A percentile compares a stretch with the other conserved stretches of the same genome.
phyloP scores from a whole-genome alignment of 2,113 vertebrate species.

The Glaucomys volans region DNA sequence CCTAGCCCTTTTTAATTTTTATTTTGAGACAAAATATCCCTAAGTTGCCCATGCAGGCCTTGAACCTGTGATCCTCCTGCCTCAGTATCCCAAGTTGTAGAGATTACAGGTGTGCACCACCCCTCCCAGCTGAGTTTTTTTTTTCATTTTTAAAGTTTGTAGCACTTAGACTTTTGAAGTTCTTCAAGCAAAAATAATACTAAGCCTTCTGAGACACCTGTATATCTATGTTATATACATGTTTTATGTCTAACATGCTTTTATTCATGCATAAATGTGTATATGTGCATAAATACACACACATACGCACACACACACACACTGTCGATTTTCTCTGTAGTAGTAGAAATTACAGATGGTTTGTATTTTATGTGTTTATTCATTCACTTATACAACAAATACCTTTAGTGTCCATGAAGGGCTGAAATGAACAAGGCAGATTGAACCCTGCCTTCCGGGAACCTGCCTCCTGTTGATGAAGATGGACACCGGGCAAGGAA shows the following conservation, averaged over 20 bases:
- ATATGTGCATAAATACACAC: background rate
- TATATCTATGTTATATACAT: background rate
- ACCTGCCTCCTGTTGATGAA: background rate
- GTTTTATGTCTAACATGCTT: background rate
- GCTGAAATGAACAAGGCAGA: background rate
- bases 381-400: background rate
- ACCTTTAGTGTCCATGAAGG: background rate
- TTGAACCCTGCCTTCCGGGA: background rate
- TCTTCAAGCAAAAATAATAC: background rate
- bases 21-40: no score
- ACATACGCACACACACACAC: background rate
- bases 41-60: no score
- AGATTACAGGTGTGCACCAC: no score
- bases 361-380: slow-evolving; percentile 10
- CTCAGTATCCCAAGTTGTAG: no score
- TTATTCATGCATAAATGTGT: background rate
- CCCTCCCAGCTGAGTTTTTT: background rate
- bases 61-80: no score
- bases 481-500: background rate
- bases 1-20: background rate
- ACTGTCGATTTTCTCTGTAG: slow-evolving; percentile 4
- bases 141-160: background rate
- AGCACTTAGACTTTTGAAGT: background rate
- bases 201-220: background rate
- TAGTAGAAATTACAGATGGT: slow-evolving; percentile 2